Base-by-base conservation (phyloP, 2,888 invertebrate species). In the Trachelus troglodyta region DNA sequence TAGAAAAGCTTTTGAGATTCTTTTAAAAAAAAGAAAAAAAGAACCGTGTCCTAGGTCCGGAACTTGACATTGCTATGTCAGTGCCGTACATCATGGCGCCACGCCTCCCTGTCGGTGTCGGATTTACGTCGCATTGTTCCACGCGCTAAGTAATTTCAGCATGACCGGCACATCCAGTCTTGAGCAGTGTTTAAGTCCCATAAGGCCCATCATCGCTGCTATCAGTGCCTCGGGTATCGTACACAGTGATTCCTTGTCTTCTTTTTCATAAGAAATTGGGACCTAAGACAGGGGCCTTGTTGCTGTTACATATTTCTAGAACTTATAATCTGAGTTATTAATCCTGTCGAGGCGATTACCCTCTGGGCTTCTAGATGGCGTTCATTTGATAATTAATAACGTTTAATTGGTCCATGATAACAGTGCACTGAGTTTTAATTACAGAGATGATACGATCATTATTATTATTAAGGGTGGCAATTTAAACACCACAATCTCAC, bases 381-480 rank as follows among this genome's bases (percentile, higher is more conserved):
- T 15, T 40, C 15, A 40, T 40, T 40, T 15, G 69, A 81, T 84
- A 86, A 87, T 86, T 83, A 84, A 85, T 86, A 85, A 81, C 73
- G 81, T 81, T 82, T 85, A 86, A 86, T 85, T 81, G 84, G 79
- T 77, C 76, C 80, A 79, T 84, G 82, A 86, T 87, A 84, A 81
- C 82, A 82, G 79, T 79, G 76, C 81, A 75, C 78, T 79, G 80
- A 80, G 81, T 86, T 87, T 86, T 86, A 86, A 87, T 87, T 87
- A 86, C 84, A 82, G 68, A 80, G 79, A 85, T 82, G 83, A 74
- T 73, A 33, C n/a, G 9, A 15, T 56, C 23, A 0, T 23, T 56
- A 56, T 56, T 56, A 23, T 56, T 56, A 56, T 56, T 56, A 23
- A 23, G 23, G 23, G 9, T 56, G 23, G 56, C 9, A 56, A 56